Base-by-base conservation (phyloP, 2,888 invertebrate species). In the Reticulitermes lucifugus region DNA sequence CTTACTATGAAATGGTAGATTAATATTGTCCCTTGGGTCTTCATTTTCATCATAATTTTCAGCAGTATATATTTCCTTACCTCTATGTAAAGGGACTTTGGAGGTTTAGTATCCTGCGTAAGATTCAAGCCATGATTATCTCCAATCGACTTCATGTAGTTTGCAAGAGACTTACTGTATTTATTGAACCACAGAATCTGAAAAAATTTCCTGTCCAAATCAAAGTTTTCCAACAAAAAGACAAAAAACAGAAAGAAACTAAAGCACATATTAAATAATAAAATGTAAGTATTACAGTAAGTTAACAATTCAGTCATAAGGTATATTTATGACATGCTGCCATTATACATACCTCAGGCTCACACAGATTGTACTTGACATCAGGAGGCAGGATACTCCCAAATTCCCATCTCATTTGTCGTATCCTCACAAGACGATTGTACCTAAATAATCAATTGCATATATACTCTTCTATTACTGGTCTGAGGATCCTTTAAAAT, bases 321-420 rank as follows among this genome's bases (percentile, higher is more conserved):
- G 6, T 60, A 21, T 22, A 60, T 60, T 21, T 65, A 4, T n/a
- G 1, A 65, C n/a, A 25, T n/a, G 5, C 14, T 25, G n/a, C 9
- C 25, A 65, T 9, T 65, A 60, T 79, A 85, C 75, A 82, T 86
- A 89, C 93, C 92, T 98, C 98, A 0, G 95, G 94, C 89, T 96
- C 95, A 83, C 96, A 87, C 70, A 98, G 91, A 86, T 96, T 94
- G 84, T 94, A 93, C 89, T 96, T 95, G 0, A 98, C 95, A 89
- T 98, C 98, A 0, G 94, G 90, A 0, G 99, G 98, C 84, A 99
- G 91, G 79, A 98, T 95, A 65, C 98, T 96, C 0, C 99, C 99
- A 90, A 98, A 97, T 89, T 98, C 97, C 99, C 99, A 99, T 79
- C 99, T 93, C 90, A 98, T 93, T n/a, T 96, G 94, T 88, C 96